Evolutionary conservation across 2,113 vertebrate genomes (phyloP).

Genomic region (Callospermophilus lateralis): DNA sequence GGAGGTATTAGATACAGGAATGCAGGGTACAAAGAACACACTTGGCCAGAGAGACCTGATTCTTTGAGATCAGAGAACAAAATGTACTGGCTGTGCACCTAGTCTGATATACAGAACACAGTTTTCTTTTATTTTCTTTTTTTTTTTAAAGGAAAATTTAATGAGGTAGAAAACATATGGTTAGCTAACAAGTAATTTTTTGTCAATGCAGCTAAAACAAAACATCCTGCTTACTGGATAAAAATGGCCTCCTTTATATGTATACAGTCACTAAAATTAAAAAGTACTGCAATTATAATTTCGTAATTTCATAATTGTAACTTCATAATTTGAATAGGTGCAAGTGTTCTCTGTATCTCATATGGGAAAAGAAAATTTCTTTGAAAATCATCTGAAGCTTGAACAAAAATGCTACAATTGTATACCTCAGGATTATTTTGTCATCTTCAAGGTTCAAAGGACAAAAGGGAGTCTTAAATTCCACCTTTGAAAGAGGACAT

Average conservation of each 20-base stretch:
- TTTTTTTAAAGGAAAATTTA: slow-evolving; percentile 70
- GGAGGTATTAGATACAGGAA: background rate
- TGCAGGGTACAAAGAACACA: no score
- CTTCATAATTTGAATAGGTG: slow-evolving; percentile 64
- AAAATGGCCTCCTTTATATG: slow-evolving; percentile 86
- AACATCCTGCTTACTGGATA: slow-evolving; percentile 89
- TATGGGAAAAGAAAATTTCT: slow-evolving; percentile 41
- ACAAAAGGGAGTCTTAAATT: slow-evolving; percentile 23
- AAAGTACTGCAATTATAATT: slow-evolving; percentile 89
- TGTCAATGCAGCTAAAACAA: slow-evolving; percentile 71
- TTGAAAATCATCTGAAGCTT: slow-evolving; percentile 57
- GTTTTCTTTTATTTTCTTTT: background rate
- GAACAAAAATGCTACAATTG: background rate
- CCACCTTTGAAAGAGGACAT: slow-evolving; percentile 97
- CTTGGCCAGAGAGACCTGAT: background rate
- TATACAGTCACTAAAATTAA: slow-evolving; percentile 88
- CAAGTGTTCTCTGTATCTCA: slow-evolving; percentile 55
- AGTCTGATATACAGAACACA: background rate
- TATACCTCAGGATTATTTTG: background rate
- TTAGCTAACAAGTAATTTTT: slow-evolving; percentile 43
- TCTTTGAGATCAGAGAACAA: background rate
- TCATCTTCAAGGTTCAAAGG: background rate
- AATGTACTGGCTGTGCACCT: background rate
- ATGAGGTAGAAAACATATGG: slow-evolving; percentile 49
- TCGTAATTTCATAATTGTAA: slow-evolving; percentile 73